Evolutionary conservation across 2,113 vertebrate species (phyloP).

Genomic region (Heterotilapia buettikoferi): DNA sequence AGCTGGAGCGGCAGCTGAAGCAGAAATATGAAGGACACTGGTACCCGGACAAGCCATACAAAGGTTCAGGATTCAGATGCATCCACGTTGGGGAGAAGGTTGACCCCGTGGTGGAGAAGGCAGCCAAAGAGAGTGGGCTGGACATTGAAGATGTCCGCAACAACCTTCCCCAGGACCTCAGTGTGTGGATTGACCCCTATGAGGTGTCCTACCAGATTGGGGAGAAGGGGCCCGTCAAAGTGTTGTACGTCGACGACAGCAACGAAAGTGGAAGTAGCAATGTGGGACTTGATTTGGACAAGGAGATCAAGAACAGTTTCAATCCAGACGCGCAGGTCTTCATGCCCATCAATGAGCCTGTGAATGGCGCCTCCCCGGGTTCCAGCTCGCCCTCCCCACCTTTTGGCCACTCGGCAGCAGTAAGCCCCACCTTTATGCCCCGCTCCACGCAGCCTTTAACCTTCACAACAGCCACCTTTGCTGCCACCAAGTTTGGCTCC

Average conservation of each 20-base stretch:
- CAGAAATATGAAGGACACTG: constrained; percentile 98
- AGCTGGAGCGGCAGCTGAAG: constrained; percentile 94
- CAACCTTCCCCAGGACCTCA: constrained; percentile 98
- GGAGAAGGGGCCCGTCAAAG: constrained; percentile 96
- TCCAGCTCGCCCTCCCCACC: constrained; percentile 91
- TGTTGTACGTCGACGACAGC: constrained; percentile 92
- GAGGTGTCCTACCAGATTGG: constrained; percentile 99
- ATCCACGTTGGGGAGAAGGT: constrained; percentile 97
- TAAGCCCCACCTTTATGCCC: constrained; percentile 97
- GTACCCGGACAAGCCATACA: constrained; percentile 99
- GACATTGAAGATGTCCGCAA: constrained; percentile 95
- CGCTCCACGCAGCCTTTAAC: constrained; percentile 94
- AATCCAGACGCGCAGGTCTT: constrained; percentile 98
- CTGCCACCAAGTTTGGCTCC: constrained; percentile 99
- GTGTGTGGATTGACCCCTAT: constrained; percentile 96
- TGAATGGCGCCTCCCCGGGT: constrained; percentile 83
- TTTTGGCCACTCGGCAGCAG: constrained; percentile 90
- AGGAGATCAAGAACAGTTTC: constrained; percentile 99
- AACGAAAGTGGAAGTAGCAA: constrained; percentile 82
- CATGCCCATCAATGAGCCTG: constrained; percentile 93
- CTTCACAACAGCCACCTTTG: constrained; percentile 98
- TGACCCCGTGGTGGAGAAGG: constrained; percentile 95
- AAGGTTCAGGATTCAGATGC: constrained; percentile 96
- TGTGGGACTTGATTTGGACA: constrained; percentile 89
- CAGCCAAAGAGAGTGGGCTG: constrained; percentile 97